Evolutionary conservation across 2,113 vertebrate genomes (phyloP).

Genomic region (Chiloscyllium plagiosum): DNA sequence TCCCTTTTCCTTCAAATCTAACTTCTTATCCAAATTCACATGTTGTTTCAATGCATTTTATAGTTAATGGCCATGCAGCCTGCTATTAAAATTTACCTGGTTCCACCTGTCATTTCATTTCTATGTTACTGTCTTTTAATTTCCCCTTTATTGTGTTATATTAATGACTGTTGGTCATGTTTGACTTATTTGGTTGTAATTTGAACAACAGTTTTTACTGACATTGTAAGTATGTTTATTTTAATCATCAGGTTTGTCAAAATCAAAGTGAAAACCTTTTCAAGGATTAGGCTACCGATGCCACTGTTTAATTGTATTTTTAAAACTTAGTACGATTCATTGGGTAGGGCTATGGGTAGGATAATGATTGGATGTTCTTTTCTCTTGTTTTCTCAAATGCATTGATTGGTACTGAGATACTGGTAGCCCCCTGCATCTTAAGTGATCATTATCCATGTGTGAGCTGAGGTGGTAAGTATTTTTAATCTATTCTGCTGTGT

Average conservation of each 20-base stretch:
- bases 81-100: not conserved
- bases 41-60: not conserved
- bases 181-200: constrained; percentile 6
- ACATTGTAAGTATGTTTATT: not conserved
- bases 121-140: not conserved
- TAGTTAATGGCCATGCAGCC: not conserved
- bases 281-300: not conserved
- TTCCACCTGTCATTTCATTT: not conserved
- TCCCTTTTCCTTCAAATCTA: not conserved
- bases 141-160: not conserved
- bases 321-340: not conserved
- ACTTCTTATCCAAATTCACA: not conserved
- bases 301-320: not conserved
- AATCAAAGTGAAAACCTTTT: not conserved
- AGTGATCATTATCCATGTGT: not conserved
- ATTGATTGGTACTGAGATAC: not conserved
- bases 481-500: not conserved
- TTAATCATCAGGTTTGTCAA: not conserved
- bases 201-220: not conserved
- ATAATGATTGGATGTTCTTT: not conserved
- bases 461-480: not conserved
- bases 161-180: not conserved
- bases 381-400: not conserved
- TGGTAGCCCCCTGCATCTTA: not conserved
- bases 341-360: not conserved